phyloP scores from a whole-genome alignment of 1,140 invertebrate genomes.

The Palaemon carinicauda region DNA sequence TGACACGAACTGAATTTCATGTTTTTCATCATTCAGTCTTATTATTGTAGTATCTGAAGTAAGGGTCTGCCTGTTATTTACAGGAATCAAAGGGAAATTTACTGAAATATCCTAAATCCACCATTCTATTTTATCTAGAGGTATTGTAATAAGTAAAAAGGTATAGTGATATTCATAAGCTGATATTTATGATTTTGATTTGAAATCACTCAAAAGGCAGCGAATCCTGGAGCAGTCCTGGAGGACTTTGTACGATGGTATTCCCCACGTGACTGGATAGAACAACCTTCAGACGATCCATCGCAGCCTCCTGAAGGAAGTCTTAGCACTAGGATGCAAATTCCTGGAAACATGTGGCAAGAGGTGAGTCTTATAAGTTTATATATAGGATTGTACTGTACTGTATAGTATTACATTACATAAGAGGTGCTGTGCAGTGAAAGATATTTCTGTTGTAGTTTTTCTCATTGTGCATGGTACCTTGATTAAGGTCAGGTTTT shows the following conservation, averaged over 20 bases:
- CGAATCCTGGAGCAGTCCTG: conserved; percentile 89
- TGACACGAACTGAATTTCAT: too few relatives aligned
- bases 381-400: too few relatives aligned
- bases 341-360: conserved; percentile 95
- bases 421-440: too few relatives aligned
- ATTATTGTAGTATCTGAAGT: too few relatives aligned
- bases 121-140: too few relatives aligned
- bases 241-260: conserved; percentile 99
- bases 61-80: too few relatives aligned
- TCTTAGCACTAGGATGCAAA: conserved; percentile 89
- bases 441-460: neutral
- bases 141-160: neutral
- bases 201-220: conserved; percentile 72
- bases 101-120: too few relatives aligned
- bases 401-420: too few relatives aligned
- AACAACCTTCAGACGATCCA: conserved; percentile 58
- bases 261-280: conserved; percentile 92
- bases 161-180: neutral
- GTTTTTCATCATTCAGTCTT: too few relatives aligned
- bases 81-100: too few relatives aligned
- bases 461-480: neutral
- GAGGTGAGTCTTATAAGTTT: conserved; percentile 78
- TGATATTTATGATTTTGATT: neutral
- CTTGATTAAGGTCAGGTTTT: neutral
- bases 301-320: conserved; percentile 69